phyloP scores from a whole-genome alignment of 2,113 vertebrate genomes.

The Phylloscopus trochiloides region DNA sequence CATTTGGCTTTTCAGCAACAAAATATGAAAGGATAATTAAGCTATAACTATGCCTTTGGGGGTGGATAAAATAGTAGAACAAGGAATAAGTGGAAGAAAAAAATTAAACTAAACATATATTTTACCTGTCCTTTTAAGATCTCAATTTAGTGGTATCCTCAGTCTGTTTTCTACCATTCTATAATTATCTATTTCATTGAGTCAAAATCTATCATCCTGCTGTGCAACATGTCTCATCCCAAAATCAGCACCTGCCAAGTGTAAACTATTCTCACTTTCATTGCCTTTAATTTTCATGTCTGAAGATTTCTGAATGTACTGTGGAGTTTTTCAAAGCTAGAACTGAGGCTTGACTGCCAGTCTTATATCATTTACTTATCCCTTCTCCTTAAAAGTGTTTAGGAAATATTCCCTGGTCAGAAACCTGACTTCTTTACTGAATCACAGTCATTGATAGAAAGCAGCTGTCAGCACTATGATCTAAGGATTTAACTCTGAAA shows the following conservation, averaged over 20 bases:
- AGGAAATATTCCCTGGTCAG: neutral
- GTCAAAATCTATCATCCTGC: slow-evolving; percentile 8
- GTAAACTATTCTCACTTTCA: neutral
- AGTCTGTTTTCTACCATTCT: neutral
- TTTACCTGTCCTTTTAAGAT: slow-evolving; percentile 10
- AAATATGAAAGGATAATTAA: neutral
- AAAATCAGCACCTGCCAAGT: slow-evolving; percentile 37
- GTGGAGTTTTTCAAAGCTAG: neutral
- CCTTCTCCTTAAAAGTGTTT: neutral
- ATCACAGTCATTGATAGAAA: neutral
- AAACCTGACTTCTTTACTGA: neutral
- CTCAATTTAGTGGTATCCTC: neutral
- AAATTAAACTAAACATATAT: neutral
- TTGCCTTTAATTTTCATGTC: slow-evolving; percentile 23
- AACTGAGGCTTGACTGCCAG: neutral
- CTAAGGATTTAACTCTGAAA: neutral
- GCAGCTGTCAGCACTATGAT: neutral
- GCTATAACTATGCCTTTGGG: neutral
- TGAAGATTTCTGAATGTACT: neutral
- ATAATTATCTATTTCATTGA: slow-evolving; percentile 34
- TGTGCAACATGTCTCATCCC: neutral
- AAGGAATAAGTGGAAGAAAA: neutral
- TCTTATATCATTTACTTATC: neutral
- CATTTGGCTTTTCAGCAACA: neutral
- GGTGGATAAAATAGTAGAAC: neutral